Evolutionary conservation across 1,140 invertebrate genomes (phyloP), one percentile per base, ranked within the genome.

Genomic region (Chymomyza costata): DNA sequence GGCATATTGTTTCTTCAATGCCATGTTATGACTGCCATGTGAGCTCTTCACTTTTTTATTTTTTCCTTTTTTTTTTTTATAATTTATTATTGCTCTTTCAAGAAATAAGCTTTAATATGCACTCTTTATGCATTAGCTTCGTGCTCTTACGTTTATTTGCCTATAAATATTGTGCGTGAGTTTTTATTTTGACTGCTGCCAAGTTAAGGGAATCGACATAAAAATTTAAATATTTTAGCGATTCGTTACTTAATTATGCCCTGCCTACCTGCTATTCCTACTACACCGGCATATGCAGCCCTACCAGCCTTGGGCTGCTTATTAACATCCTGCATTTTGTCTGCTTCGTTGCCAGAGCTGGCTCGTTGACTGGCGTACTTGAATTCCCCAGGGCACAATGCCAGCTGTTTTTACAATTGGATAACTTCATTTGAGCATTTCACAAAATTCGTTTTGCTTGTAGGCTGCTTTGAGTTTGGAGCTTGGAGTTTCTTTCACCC

Each of bases 401-500:
- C 53, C 71, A 76, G 66, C 71, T 76, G 73, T 67, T 78, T 76
- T 76, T 71, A 62, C 71, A 76, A 76, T 67, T 76, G 71, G 65
- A 63, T 80, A 76, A 80, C 66, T 76, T 78, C 71, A 76, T 76
- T 76, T 37, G 64, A 59, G 67, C 62, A 53, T 63, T 53, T 63
- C 71, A 53, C 66, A 71, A 76, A 66, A 80, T 78, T 48, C 39
- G 66, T 62, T 55, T 53, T 55, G 43, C 15, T 41, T 31, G 38
- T 58, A 55, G 57, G 45, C 60, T 62, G 49, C 47, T 34, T 54
- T n/a, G n/a, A n/a, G n/a, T n/a, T n/a, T n/a, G n/a, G n/a, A n/a
- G n/a, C n/a, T n/a, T n/a, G n/a, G n/a, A n/a, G n/a, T n/a, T n/a
- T n/a, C n/a, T n/a, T n/a, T n/a, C n/a, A n/a, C n/a, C n/a, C n/a